phyloP scores from a whole-genome alignment of 2,113 vertebrate genomes.

The Erpornis zantholeuca region DNA sequence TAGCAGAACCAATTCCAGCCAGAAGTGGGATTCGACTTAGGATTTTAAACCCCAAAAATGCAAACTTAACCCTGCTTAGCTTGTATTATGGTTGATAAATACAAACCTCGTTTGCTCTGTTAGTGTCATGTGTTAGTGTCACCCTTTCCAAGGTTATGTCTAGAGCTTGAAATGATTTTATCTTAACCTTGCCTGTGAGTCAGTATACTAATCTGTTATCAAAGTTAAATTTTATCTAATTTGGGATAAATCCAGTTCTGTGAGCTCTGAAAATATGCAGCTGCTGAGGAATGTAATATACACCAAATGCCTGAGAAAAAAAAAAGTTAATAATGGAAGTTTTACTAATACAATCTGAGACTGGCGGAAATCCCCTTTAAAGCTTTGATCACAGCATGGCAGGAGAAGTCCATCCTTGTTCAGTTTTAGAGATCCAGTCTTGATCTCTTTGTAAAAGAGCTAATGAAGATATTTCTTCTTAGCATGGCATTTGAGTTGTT shows the following conservation, averaged over 20 bases:
- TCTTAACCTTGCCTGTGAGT: background rate
- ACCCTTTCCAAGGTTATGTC: background rate
- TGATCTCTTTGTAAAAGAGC: background rate
- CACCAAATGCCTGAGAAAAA: background rate
- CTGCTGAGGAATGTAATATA: background rate
- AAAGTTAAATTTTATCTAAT: background rate
- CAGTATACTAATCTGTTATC: background rate
- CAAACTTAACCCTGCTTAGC: background rate
- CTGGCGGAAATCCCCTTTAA: background rate
- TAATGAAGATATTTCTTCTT: background rate
- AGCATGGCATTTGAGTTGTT: background rate
- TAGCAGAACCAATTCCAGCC: background rate
- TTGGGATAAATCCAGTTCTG: background rate
- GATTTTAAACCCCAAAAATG: background rate
- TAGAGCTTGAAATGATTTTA: background rate
- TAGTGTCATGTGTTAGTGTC: background rate
- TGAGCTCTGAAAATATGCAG: background rate
- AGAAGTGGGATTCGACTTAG: rapidly evolving
- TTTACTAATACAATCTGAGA: background rate
- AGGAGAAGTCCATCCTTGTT: background rate
- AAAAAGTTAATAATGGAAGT: background rate
- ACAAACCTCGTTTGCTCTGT: background rate
- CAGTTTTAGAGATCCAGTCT: background rate
- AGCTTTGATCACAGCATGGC: background rate
- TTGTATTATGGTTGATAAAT: background rate